Percentiles rank a stretch among this genome's conserved stretches.
These are phyloP conservation scores for Micromys minutus DNA, from an alignment of 2,113 vertebrate species.

Conservation along the genomic window DNA sequence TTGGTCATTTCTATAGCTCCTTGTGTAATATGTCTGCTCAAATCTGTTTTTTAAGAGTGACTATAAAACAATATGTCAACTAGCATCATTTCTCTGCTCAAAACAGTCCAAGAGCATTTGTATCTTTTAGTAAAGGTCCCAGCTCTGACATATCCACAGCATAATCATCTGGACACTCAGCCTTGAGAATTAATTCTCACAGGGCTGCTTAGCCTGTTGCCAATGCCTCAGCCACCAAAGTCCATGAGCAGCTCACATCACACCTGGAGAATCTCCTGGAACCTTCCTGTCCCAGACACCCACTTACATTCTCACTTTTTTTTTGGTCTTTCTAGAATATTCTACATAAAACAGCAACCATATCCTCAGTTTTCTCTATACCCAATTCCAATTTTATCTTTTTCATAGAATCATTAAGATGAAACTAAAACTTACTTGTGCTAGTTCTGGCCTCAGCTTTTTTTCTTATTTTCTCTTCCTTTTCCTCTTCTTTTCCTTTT, in stretches of 20 bases:
- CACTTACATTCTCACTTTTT: not conserved
- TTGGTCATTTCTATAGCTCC: not conserved
- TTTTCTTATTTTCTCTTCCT: not conserved
- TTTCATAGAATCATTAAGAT: not conserved
- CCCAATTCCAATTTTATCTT: not conserved
- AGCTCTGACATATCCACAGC: not conserved
- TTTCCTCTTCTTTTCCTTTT: not conserved
- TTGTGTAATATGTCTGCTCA: not conserved
- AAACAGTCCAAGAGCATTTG: not conserved
- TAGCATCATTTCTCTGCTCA: not conserved
- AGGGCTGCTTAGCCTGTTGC: too few relatives aligned
- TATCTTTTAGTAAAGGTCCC: not conserved
- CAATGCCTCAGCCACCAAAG: not conserved
- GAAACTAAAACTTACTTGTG: not conserved
- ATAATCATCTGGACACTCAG: rapidly evolving
- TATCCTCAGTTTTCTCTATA: not conserved
- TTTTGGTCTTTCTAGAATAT: conserved; percentile 21
- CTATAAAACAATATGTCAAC: not conserved
- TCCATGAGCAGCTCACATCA: not conserved
- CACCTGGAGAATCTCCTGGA: not conserved
- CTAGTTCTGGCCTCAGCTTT: not conserved
- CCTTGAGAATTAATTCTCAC: not conserved
- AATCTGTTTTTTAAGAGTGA: not conserved
- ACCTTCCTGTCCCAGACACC: not conserved
- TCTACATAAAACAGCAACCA: not conserved